These are phyloP conservation scores for Leptogaster cylindrica DNA, from an alignment of 2,888 invertebrate genomes.

Conservation along the genomic window DNA sequence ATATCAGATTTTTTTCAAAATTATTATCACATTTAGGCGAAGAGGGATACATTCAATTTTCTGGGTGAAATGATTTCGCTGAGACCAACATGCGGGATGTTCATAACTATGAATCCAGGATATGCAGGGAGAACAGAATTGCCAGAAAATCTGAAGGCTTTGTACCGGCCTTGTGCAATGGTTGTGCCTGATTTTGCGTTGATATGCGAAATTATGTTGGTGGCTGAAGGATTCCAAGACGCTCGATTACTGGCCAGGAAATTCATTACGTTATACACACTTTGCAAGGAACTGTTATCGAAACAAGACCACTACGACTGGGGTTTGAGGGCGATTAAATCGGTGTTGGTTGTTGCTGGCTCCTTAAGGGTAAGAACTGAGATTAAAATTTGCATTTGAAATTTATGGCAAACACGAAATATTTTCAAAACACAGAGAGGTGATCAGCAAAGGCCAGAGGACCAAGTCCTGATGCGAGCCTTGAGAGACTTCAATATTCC, in stretches of 20 bases:
- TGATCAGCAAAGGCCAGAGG: conserved; percentile 80
- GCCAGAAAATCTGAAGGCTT: conserved; percentile 79
- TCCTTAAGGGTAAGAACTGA: conserved; percentile 73
- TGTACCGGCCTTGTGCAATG: conserved; percentile 93
- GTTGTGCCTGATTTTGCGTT: conserved; percentile 94
- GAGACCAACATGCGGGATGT: conserved; percentile 82
- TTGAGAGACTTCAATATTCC: conserved; percentile 93
- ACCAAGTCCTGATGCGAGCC: conserved; percentile 93
- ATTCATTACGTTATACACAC: conserved; percentile 90
- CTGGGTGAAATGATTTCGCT: conserved; percentile 81
- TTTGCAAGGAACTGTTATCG: conserved; percentile 88
- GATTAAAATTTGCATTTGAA: conserved; percentile 19
- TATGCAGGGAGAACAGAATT: conserved; percentile 91
- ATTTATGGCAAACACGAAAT: background rate
- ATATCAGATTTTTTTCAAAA: background rate
- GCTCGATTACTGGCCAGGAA: conserved; percentile 88
- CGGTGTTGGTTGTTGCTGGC: conserved; percentile 92
- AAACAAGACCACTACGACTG: conserved; percentile 97
- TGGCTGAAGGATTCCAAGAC: conserved; percentile 93
- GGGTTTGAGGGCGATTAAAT: conserved; percentile 94
- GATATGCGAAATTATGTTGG: conserved; percentile 96
- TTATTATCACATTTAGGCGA: conserved; percentile 60
- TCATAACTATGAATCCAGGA: conserved; percentile 97
- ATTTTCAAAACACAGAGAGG: conserved; percentile 63
- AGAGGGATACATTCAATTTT: conserved; percentile 81